Conservation (phyloP, 37 sponge, comb jelly and placozoan species). For the Ephydatia muelleri region DNA sequence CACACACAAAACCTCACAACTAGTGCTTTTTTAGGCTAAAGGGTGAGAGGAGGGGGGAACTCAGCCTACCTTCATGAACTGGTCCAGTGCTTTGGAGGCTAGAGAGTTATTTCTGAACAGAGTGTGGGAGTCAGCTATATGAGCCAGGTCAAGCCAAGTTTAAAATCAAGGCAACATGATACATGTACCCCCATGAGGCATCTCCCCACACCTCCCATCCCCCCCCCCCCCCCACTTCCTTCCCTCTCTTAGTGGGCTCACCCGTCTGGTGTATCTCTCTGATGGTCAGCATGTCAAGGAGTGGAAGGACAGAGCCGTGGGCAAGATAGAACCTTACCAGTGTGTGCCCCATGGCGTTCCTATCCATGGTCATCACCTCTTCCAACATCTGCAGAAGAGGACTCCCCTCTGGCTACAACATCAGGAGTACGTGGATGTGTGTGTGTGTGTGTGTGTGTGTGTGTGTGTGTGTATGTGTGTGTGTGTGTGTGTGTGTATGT, state of each 20-base stretch:
- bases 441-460: constrained; percentile 1
- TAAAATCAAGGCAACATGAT: neutral
- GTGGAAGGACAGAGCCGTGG: constrained; percentile 60
- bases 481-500: constrained; percentile 10
- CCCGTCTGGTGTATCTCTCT: constrained; percentile 58
- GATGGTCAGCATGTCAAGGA: constrained; percentile 68
- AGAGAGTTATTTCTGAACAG: constrained; percentile 88
- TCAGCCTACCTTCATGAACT: constrained; percentile 91
- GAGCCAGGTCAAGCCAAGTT: neutral
- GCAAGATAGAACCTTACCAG: constrained; percentile 89
- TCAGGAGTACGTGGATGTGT: neutral
- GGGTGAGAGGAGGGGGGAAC: neutral
- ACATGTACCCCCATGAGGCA: neutral
- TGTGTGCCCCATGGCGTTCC: constrained; percentile 67
- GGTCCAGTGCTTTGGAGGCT: constrained; percentile 89
- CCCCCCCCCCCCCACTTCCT: constrained; percentile 6
- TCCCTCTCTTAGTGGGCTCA: constrained; percentile 9
- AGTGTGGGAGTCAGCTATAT: constrained; percentile 57
- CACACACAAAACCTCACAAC: too few species aligned
- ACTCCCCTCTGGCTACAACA: constrained; percentile 53
- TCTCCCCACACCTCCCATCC: neutral
- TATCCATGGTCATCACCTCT: constrained; percentile 76
- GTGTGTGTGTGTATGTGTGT: constrained; percentile 17
- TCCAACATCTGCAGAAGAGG: constrained; percentile 70
- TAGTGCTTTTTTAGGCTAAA: too few species aligned